A percentile compares a stretch with the other conserved stretches of the same genome.
Evolutionary conservation across 2,888 invertebrate genomes (phyloP).

Genomic region (Ypsolopha sequella): DNA sequence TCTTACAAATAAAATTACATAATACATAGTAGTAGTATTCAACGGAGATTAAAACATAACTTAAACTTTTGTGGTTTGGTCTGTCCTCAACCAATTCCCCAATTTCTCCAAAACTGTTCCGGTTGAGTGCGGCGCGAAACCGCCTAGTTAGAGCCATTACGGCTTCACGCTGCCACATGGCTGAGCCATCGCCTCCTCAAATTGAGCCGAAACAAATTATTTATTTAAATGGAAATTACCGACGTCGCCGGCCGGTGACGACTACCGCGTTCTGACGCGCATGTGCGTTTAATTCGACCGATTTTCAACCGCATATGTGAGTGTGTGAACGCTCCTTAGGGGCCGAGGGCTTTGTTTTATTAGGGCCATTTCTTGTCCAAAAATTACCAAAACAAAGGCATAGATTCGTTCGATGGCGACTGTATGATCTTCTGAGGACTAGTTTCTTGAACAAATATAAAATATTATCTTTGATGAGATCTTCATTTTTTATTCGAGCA

Average conservation of each 20-base stretch:
- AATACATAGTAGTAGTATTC: too few species aligned
- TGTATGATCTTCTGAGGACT: too few species aligned
- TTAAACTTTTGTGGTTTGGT: too few species aligned
- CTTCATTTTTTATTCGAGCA: too few species aligned
- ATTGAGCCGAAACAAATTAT: constrained; percentile 63
- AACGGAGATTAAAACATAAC: too few species aligned
- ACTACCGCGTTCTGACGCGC: constrained; percentile 24
- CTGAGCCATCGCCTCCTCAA: constrained; percentile 29
- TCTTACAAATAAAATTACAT: too few species aligned
- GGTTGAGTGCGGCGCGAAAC: constrained; percentile 54
- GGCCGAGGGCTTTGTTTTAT: neutral
- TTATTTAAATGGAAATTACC: constrained; percentile 66
- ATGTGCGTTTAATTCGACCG: constrained; percentile 42
- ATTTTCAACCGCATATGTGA: constrained; percentile 29
- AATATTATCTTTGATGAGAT: too few species aligned
- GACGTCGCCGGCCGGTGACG: constrained; percentile 20
- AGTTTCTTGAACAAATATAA: too few species aligned
- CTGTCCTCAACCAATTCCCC: neutral
- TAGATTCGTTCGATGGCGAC: too few species aligned
- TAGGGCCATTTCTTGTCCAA: too few species aligned
- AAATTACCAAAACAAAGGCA: too few species aligned
- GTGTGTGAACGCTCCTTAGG: neutral
- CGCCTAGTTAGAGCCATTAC: constrained; percentile 61
- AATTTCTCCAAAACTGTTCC: constrained; percentile 11
- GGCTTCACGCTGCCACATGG: constrained; percentile 52